A percentile compares a stretch with the other conserved stretches of the same genome.
These are phyloP conservation scores for Lymantria dispar DNA, from an alignment of 2,888 invertebrate genomes.

Conservation along the genomic window DNA sequence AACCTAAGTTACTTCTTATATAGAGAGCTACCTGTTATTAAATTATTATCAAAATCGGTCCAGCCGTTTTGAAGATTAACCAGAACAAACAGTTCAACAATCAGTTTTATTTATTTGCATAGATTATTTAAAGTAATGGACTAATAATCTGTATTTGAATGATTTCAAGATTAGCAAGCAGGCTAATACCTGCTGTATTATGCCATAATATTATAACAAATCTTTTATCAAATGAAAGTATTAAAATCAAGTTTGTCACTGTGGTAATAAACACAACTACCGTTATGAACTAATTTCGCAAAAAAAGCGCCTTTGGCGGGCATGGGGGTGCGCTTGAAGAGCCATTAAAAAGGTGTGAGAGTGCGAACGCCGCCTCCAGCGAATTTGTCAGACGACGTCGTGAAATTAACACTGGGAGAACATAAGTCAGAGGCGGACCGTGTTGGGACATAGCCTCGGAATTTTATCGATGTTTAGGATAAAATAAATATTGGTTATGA, in stretches of 20 bases:
- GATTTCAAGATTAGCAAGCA: too few relatives aligned
- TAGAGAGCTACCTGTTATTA: too few relatives aligned
- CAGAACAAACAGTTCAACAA: too few relatives aligned
- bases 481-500: conserved; percentile 15
- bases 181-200: too few relatives aligned
- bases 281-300: conserved; percentile 40
- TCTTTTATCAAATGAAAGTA: too few relatives aligned
- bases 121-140: too few relatives aligned
- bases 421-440: conserved; percentile 61
- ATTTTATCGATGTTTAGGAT: conserved; percentile 49
- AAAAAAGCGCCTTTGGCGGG: conserved; percentile 41
- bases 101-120: too few relatives aligned
- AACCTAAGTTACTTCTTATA: too few relatives aligned
- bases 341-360: conserved; percentile 53
- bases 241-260: too few relatives aligned
- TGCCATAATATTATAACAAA: conserved; percentile 5
- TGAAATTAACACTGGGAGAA: conserved; percentile 72
- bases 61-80: too few relatives aligned
- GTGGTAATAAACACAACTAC: conserved; percentile 5
- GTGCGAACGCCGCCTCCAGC: conserved; percentile 48
- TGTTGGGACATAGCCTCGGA: conserved; percentile 36
- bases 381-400: conserved; percentile 66
- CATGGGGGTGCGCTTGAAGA: conserved; percentile 32
- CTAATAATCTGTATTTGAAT: too few relatives aligned
- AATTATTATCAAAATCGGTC: too few relatives aligned